Percentiles rank a stretch among this genome's conserved stretches.
Conservation (phyloP, 2,797 vertebrate species). For the Nothura maculosa region DNA sequence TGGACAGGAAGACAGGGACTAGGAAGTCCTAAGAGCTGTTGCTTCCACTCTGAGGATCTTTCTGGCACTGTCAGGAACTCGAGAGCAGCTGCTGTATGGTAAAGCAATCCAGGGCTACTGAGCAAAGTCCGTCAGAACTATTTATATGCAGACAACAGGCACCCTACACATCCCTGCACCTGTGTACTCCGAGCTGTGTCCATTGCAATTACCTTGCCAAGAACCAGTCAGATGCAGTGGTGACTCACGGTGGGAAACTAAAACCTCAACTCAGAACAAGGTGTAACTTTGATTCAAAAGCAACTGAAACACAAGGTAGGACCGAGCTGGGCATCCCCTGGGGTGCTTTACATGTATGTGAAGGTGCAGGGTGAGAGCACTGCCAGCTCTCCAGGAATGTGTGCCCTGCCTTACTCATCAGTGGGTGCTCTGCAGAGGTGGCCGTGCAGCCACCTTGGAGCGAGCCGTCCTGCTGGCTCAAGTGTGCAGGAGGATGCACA, state of each 20-base stretch:
- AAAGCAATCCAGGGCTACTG: neutral
- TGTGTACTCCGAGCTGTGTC: neutral
- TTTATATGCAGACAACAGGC: neutral
- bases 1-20: neutral
- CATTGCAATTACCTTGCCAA: neutral
- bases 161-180: neutral
- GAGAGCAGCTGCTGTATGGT: neutral
- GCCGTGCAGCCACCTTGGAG: too few species aligned
- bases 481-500: neutral
- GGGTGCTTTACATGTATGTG: neutral
- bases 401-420: neutral
- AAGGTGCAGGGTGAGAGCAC: neutral
- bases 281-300: neutral
- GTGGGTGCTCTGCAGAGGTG: neutral
- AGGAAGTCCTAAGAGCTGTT: neutral
- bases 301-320: neutral
- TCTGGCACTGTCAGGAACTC: neutral
- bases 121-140: neutral
- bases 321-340: neutral
- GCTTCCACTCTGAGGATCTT: neutral
- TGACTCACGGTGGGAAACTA: neutral
- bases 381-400: neutral
- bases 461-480: neutral
- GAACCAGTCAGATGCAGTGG: neutral
- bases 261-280: neutral